Base-by-base conservation (phyloP, 2,888 invertebrate species). In the Psococerastis gibbosa region DNA sequence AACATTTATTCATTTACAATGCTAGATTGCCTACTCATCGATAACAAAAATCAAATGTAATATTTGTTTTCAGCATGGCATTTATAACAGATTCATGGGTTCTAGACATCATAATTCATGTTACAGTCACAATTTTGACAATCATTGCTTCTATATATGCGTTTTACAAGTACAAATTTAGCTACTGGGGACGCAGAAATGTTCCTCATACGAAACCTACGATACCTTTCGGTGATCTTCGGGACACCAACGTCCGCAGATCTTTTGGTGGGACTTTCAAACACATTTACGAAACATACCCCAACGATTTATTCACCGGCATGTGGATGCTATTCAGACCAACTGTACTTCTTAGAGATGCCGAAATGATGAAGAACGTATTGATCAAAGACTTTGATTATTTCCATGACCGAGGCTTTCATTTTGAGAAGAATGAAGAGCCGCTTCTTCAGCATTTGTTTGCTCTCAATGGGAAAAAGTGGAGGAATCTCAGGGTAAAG, bases 401-500 rank as follows among this genome's bases (percentile, higher is more conserved):
- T 20, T 38, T 38, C 11, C 38, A 38, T 20, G 38, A 38, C 20
- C 17, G 38, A 6, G 38, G 38, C 3, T 38, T 38, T 18, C 38
- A 38, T 38, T 38, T 38, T 13, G 38, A 38, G 11, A 38, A 38
- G 22, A 13, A 20, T 20, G 18, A 38, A 5, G 38, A 38, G 22
- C 38, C 38, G 16, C 20, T 38, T 16, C 68, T 73, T 18, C 38
- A 17, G 2, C 35, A 34, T 9, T 27, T 51, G 8, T 8, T 45
- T 33, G 43, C 32, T 27, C 32, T 49, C 35, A 43, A 48, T 4
- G 54, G 51, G 4, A 49, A 53, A 5, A 50, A 53, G n/a, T 59
- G 59, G 59, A 58, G 55, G 44, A 49, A 50, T 15, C 46, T 56
- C 9, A 49, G 58, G 22, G 44, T 52, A 2, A 52, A 55, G 6